phyloP scores from a whole-genome alignment of 2,113 vertebrate genomes.

The Laterallus jamaicensis region DNA sequence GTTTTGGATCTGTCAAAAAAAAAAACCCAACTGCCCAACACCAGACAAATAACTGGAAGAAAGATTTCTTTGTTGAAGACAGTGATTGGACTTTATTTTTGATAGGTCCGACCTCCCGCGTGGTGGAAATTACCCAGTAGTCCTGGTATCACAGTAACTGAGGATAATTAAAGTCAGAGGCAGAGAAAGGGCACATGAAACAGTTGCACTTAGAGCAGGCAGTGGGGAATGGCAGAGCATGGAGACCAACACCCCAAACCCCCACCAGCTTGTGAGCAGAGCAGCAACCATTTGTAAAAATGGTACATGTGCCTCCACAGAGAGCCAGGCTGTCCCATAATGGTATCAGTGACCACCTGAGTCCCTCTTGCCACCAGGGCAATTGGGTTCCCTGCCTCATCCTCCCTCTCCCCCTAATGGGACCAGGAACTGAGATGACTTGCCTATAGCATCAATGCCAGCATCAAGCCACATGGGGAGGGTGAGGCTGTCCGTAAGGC shows the following conservation, averaged over 20 bases:
- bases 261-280: neutral
- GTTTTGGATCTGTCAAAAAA: neutral
- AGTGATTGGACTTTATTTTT: neutral
- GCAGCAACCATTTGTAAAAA: neutral
- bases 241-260: neutral
- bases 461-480: rapidly evolving
- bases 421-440: neutral
- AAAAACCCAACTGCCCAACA: neutral
- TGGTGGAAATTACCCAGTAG: neutral
- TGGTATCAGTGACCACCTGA: neutral
- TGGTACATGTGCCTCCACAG: neutral
- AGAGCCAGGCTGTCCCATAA: neutral
- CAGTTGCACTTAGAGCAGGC: neutral
- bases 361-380: neutral
- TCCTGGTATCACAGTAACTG: neutral
- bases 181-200: neutral
- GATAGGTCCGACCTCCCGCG: neutral
- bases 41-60: constrained; percentile 2
- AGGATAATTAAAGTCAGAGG: neutral
- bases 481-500: neutral
- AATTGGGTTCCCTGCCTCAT: neutral
- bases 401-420: neutral
- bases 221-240: neutral
- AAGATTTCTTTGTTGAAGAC: constrained; percentile 32
- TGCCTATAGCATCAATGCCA: neutral